Evolutionary conservation across 92 coral and sea anemone genomes (phyloP).

Genomic region (Umimayanthus kanabou): DNA sequence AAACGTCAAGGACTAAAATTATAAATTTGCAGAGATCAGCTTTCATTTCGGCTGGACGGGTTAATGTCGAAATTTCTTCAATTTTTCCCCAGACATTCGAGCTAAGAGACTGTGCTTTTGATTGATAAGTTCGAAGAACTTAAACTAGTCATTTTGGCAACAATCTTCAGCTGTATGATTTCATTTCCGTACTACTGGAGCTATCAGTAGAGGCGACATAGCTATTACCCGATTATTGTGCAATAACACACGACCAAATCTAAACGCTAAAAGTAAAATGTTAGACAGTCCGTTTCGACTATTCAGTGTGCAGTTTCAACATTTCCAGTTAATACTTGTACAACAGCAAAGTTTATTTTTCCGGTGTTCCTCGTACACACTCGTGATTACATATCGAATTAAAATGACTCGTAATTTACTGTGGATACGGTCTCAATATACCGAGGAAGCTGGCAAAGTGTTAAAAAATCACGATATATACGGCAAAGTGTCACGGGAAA

Average conservation of each 20-base stretch:
- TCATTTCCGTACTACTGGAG: not conserved
- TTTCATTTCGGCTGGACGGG: not conserved
- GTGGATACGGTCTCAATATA: not conserved
- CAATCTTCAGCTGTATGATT: not conserved
- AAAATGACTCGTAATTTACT: not conserved
- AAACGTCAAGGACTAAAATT: not conserved
- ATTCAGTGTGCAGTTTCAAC: not conserved
- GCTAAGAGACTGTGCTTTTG: not conserved
- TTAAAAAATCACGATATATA: not conserved
- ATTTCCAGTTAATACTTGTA: not conserved
- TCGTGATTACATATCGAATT: not conserved
- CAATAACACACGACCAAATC: not conserved
- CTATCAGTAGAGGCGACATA: not conserved
- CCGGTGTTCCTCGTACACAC: not conserved
- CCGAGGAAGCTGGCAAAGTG: not conserved
- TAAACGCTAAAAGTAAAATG: not conserved
- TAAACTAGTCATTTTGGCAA: not conserved
- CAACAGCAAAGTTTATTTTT: not conserved
- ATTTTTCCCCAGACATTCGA: not conserved
- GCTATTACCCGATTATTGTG: not conserved
- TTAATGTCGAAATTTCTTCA: not conserved
- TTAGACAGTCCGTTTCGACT: not conserved
- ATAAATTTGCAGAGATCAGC: not conserved
- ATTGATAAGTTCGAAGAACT: too few species aligned
- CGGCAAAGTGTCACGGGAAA: constrained; percentile 36